A percentile compares a stretch with the other conserved stretches of the same genome.
Conservation (phyloP, 2,113 vertebrate species). For the Scomber japonicus region DNA sequence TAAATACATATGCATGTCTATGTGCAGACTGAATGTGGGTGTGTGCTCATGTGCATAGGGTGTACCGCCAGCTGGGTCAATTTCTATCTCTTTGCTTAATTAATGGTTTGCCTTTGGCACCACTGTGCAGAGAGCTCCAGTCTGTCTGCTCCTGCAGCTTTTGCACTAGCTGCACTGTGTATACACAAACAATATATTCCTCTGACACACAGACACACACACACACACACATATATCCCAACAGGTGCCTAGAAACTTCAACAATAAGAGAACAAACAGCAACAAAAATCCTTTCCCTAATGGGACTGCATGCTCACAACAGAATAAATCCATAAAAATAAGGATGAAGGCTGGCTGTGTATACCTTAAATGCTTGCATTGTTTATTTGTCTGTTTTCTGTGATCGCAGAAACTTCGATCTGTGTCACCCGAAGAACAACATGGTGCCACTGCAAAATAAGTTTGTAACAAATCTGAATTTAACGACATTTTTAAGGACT, state of each 20-base stretch:
- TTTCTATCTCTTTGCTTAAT: constrained; percentile 81
- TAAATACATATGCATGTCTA: constrained; percentile 25
- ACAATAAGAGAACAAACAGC: constrained; percentile 15
- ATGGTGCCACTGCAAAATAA: background rate
- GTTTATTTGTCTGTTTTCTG: constrained; percentile 19
- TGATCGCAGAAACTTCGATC: background rate
- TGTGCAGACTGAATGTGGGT: background rate
- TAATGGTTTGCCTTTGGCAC: constrained; percentile 78
- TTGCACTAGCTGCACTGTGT: constrained; percentile 43
- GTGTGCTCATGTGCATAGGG: constrained; percentile 41
- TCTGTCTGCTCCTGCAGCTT: constrained; percentile 73
- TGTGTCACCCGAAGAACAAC: constrained; percentile 1
- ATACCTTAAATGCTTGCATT: background rate
- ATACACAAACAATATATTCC: constrained; percentile 57
- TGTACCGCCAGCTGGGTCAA: constrained; percentile 78
- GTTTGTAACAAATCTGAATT: constrained; percentile 23
- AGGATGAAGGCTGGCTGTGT: background rate
- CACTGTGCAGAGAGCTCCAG: constrained; percentile 66
- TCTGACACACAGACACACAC: constrained; percentile 40
- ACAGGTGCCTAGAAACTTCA: constrained; percentile 59
- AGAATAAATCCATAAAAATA: background rate
- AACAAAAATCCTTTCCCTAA: constrained; percentile 1
- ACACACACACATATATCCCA: constrained; percentile 22
- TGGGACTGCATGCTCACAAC: background rate
- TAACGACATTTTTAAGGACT: constrained; percentile 62